Evolutionary conservation across 37 sponge, comb jelly and placozoan species (phyloP), one percentile per base, ranked within the genome.

Genomic region (Haliclona indistincta): DNA sequence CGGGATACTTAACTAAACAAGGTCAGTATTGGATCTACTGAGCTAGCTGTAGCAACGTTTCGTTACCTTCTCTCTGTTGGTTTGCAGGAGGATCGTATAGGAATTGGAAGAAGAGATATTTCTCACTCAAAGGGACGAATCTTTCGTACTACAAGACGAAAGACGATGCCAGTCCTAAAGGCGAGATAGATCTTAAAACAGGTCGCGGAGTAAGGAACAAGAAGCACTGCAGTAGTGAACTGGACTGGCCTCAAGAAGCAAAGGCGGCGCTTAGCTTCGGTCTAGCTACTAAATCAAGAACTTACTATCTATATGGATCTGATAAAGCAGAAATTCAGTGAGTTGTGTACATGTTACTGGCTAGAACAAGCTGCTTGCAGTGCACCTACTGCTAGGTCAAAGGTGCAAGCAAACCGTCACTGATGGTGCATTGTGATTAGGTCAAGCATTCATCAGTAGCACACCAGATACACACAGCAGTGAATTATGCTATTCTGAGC

Each of bases 21-120:
- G 60, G 60, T 58, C 6, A 58, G 23, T 25, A 58, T 15, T 15
- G 15, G 10, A 47, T n/a, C n/a, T n/a, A 47, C 51, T 17, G 51
- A 17, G 15, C 51, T 17, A 47, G 10, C 51, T 47, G 51, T 15
- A 47, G 15, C 15, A 47, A 47, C 15, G 15, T 47, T 47, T 47
- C 10, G 10, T 47, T 17, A 17, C 25, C 22, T 58, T n/a, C n/a
- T 25, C n/a, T 20, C 7, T 71, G 19, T 23, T 4, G 22, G 8
- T 74, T 28, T 68, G 53, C 68, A 89, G 90, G 90, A 40, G 90
- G 90, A 7, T 25, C 37, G 0, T 65, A 80, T 49, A 76, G 74
- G 20, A 84, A 49, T 23, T 89, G 90, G 90, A 83, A 89, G 62
- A 79, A 75, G 54, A 58, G 90, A 41, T 78, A 79, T 28, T 89